Conservation (phyloP, 2,113 vertebrate genomes). For the Syngnathoides biaculeatus region DNA sequence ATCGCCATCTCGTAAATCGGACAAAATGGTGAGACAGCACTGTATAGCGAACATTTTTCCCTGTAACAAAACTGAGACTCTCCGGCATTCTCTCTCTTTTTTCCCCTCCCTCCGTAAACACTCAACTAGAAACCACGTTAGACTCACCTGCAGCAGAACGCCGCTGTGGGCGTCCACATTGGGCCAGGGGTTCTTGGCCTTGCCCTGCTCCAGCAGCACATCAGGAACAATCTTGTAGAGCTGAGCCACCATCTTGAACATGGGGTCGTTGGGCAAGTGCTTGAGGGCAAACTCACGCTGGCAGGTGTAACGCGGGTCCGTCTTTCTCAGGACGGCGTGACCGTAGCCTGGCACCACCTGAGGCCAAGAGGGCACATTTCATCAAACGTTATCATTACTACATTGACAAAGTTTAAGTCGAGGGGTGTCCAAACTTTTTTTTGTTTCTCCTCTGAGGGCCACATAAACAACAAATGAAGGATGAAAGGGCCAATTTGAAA, state of each 20-base stretch:
- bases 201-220: constrained; percentile 93
- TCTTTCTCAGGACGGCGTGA: constrained; percentile 91
- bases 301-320: constrained; percentile 89
- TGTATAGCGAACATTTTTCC: no score
- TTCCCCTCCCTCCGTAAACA: not conserved
- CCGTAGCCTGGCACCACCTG: constrained; percentile 93
- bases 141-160: constrained; percentile 89
- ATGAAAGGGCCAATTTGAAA: no score
- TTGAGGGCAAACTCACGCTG: constrained; percentile 93
- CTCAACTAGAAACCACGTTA: not conserved
- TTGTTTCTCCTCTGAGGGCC: no score
- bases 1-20: no score
- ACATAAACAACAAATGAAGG: no score
- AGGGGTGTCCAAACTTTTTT: no score
- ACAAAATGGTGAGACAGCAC: no score
- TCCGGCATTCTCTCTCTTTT: not conserved
- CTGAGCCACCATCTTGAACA: constrained; percentile 92
- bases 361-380: not conserved
- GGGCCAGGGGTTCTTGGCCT: constrained; percentile 98
- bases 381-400: not conserved
- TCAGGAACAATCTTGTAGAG: constrained; percentile 96
- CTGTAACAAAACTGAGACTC: no score
- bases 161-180: constrained; percentile 97
- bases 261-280: constrained; percentile 89
- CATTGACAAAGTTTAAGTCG: not conserved